Conservation (phyloP, 2,888 invertebrate species). For the Drosophila barbarae region DNA sequence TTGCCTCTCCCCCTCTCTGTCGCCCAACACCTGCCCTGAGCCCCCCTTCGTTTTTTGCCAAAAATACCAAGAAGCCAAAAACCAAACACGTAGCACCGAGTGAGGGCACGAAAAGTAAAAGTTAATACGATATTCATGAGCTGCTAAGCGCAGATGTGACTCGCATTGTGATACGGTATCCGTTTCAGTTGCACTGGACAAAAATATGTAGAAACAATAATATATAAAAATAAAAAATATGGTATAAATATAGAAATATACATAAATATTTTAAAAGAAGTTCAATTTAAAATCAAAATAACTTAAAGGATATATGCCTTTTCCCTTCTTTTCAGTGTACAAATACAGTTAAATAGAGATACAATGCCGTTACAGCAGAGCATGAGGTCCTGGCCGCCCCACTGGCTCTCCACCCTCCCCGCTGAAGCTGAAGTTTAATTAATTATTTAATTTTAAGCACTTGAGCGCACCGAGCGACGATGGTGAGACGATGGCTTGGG, state of each 20-base stretch:
- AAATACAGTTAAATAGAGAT: slow-evolving; percentile 22
- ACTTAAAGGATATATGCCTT: fast-evolving
- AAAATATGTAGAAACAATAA: neutral
- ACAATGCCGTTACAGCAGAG: slow-evolving; percentile 13
- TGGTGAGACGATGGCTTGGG: slow-evolving; percentile 59
- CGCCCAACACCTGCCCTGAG: neutral
- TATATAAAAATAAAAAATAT: neutral
- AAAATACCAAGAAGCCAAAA: slow-evolving; percentile 25
- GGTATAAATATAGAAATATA: neutral
- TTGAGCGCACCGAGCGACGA: slow-evolving; percentile 66
- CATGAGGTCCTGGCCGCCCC: neutral
- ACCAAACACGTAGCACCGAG: slow-evolving; percentile 47
- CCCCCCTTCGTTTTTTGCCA: neutral
- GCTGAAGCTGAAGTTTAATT: slow-evolving; percentile 62
- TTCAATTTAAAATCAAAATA: neutral
- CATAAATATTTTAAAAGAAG: neutral
- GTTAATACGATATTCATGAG: slow-evolving; percentile 77
- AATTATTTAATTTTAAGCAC: slow-evolving; percentile 75
- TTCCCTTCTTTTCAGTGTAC: slow-evolving; percentile 1
- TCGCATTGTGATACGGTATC: slow-evolving; percentile 65
- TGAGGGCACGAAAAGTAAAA: slow-evolving; percentile 56
- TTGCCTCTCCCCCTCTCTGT: neutral
- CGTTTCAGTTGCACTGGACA: slow-evolving; percentile 32
- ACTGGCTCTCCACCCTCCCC: neutral
- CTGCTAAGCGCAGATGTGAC: slow-evolving; percentile 76